Evolutionary conservation across 1,140 invertebrate genomes (phyloP).

Genomic region (Nautilus pompilius): DNA sequence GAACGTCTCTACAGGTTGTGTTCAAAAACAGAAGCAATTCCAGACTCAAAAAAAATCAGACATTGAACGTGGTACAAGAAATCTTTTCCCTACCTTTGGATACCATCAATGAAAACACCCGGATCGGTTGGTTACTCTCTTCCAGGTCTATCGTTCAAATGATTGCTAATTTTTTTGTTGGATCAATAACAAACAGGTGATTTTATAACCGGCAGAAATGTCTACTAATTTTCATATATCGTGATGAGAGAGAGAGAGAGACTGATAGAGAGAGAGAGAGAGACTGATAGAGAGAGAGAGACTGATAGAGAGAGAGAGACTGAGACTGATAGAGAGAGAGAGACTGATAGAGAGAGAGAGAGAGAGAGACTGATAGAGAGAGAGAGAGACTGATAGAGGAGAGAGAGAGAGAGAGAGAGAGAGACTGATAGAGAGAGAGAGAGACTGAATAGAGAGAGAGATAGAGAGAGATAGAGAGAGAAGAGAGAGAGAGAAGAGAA

Average conservation of each 20-base stretch:
- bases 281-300: slow-evolving; percentile 3
- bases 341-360: no score
- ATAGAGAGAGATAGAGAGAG: no score
- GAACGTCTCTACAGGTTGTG: background rate
- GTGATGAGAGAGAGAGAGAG: background rate
- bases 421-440: no score
- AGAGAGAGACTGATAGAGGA: no score
- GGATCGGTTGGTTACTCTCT: slow-evolving; percentile 84
- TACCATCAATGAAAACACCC: slow-evolving; percentile 35
- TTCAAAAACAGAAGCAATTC: background rate
- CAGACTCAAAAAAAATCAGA: background rate
- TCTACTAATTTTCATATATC: background rate
- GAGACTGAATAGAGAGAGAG: no score
- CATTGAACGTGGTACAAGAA: background rate
- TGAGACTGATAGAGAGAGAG: no score
- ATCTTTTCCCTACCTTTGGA: slow-evolving; percentile 46
- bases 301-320: background rate
- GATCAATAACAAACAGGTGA: slow-evolving; percentile 92
- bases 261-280: background rate
- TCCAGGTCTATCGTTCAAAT: slow-evolving; percentile 95
- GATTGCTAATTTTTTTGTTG: slow-evolving; percentile 90
- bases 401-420: no score
- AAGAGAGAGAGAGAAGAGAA: no score
- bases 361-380: no score
- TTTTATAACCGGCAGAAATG: no score